A percentile compares a stretch with the other conserved stretches of the same genome.
Conservation (phyloP, 2,888 invertebrate species). For the Calephelis perditalis region DNA sequence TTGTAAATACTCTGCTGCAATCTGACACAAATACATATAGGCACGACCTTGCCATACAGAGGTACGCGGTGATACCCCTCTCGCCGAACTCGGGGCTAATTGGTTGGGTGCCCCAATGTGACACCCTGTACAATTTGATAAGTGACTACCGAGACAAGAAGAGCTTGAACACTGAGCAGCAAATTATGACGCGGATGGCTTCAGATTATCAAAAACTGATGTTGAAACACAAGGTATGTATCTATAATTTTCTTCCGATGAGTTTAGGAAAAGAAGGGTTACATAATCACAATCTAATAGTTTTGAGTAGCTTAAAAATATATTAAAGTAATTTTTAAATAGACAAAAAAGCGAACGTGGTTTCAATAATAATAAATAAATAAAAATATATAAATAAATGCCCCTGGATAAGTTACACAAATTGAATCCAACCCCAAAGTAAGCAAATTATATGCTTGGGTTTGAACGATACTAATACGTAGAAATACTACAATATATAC, state of each 20-base stretch:
- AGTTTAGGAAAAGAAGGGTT: too few relatives aligned
- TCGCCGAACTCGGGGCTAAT: slow-evolving; percentile 99
- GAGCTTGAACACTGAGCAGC: slow-evolving; percentile 93
- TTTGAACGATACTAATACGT: too few relatives aligned
- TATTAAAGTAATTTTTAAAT: too few relatives aligned
- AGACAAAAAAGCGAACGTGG: too few relatives aligned
- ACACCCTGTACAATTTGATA: slow-evolving; percentile 97
- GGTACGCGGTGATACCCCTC: slow-evolving; percentile 98
- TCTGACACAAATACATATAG: slow-evolving; percentile 97
- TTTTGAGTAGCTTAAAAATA: too few relatives aligned
- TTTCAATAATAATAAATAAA: too few relatives aligned
- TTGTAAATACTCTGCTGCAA: slow-evolving; percentile 96
- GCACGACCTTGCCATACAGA: slow-evolving; percentile 86
- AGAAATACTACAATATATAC: too few relatives aligned
- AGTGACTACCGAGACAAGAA: slow-evolving; percentile 98
- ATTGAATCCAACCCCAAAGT: too few relatives aligned
- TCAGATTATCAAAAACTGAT: slow-evolving; percentile 98
- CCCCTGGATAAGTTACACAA: too few relatives aligned
- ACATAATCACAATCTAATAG: background rate
- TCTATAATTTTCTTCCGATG: background rate
- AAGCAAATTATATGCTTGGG: too few relatives aligned
- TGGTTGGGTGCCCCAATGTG: slow-evolving; percentile 99
- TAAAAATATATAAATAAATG: too few relatives aligned
- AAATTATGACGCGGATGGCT: slow-evolving; percentile 98
- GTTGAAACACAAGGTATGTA: slow-evolving; percentile 93